phyloP scores from a whole-genome alignment of 2,888 invertebrate species.

The Eudemis profundana region DNA sequence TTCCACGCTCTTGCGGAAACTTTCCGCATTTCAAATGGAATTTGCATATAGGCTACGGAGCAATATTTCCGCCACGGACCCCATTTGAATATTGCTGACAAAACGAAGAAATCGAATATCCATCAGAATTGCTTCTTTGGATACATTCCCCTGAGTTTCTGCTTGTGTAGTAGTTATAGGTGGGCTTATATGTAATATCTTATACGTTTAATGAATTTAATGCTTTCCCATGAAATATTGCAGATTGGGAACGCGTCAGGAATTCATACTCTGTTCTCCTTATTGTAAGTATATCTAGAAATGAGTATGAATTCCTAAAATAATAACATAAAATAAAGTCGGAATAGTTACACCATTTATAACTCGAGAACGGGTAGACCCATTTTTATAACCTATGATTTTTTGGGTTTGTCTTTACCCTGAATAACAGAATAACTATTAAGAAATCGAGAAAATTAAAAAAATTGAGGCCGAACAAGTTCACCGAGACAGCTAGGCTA shows the following conservation, averaged over 20 bases:
- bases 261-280: conserved; percentile 47
- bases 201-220: conserved; percentile 38
- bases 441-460: too few species aligned
- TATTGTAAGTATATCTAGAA: neutral
- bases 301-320: too few species aligned
- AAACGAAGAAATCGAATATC: conserved; percentile 64
- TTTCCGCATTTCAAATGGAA: conserved; percentile 78
- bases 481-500: too few species aligned
- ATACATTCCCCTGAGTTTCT: conserved; percentile 37
- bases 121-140: conserved; percentile 50
- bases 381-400: too few species aligned
- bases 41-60: conserved; percentile 79
- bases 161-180: conserved; percentile 36
- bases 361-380: too few species aligned
- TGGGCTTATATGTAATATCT: conserved; percentile 32
- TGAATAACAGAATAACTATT: too few species aligned
- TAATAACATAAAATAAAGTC: too few species aligned
- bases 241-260: conserved; percentile 31
- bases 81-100: conserved; percentile 79
- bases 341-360: too few species aligned
- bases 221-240: conserved; percentile 17
- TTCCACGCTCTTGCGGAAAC: conserved; percentile 72
- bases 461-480: too few species aligned
- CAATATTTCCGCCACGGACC: conserved; percentile 76
- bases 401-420: too few species aligned